phyloP scores from a whole-genome alignment of 2,113 vertebrate genomes.

The Cygnus buccinator region DNA sequence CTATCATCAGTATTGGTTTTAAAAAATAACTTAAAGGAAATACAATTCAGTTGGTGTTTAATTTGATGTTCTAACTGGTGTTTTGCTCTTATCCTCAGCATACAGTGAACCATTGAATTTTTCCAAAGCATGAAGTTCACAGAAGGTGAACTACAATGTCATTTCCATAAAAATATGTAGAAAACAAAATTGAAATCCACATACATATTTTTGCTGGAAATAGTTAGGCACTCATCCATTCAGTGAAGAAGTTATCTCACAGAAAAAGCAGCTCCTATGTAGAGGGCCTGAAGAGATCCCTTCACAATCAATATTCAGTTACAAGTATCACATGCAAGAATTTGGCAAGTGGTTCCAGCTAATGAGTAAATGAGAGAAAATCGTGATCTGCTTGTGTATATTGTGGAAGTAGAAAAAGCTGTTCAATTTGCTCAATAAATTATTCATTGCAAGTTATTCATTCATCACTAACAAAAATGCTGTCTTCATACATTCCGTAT shows the following conservation, averaged over 20 bases:
- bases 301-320: background rate
- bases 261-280: background rate
- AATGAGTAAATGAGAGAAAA: constrained; percentile 26
- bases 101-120: background rate
- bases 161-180: background rate
- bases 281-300: background rate
- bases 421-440: constrained; percentile 29
- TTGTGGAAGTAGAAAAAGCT: background rate
- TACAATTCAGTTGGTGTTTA: background rate
- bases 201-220: background rate
- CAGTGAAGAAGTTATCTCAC: background rate
- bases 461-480: constrained; percentile 6
- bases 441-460: constrained; percentile 32
- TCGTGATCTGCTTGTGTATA: background rate
- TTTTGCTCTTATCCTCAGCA: background rate
- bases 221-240: background rate
- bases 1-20: background rate
- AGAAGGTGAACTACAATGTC: background rate
- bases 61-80: background rate
- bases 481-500: background rate
- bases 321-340: background rate
- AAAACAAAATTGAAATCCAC: background rate
- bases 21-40: background rate
- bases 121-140: background rate
- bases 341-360: constrained; percentile 4